Evolutionary conservation across 2,888 invertebrate species (phyloP), one percentile per base, ranked within the genome.

Genomic region (Mongoloraphidia duomilia): DNA sequence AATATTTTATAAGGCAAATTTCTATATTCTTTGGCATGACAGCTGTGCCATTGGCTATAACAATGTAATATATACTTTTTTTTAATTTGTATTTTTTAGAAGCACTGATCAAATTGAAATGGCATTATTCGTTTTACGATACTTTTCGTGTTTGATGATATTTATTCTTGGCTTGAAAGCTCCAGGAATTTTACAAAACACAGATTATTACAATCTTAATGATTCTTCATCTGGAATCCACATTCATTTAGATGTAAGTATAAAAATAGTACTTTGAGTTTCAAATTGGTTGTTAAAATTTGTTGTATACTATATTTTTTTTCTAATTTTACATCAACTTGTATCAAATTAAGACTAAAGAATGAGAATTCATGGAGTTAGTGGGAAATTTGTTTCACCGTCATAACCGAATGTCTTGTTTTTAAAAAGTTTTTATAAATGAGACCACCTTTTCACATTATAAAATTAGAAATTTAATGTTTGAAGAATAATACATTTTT

Each of bases 141-240:
- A 90, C 62, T 68, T 84, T 6, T 78, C 81, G 44, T 84, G 83
- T 50, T 72, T 88, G 59, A 61, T 82, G 9, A 80, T 94, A 58
- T 93, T 95, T 65, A 73, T 86, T 8, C 70, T 96, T 47, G 92
- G 92, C 6, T 70, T 93, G 55, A 84, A 82, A 63, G 92, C 92
- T 12, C 92, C 93, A 1, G 92, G 91, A 36, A 81, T 90, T 46
- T 74, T 76, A 67, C 73, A 75, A 52, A 74, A 75, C 55, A 71
- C 73, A 52, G 76, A 79, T 60, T 77, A 77, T 57, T 67, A 79
- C 33, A 74, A 72, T 43, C 59, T 73, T 11, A 74, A 75, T 40
- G 76, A 75, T 51, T 65, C 70, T 2, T 66, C 70, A 4, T 54
- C 54, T 35, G 54, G 61, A 40, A 55, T 64, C 37, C 60, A 60